A percentile compares a stretch with the other conserved stretches of the same genome.
Conservation (phyloP, 2,797 vertebrate genomes). For the Lycodopsis pacificus region DNA sequence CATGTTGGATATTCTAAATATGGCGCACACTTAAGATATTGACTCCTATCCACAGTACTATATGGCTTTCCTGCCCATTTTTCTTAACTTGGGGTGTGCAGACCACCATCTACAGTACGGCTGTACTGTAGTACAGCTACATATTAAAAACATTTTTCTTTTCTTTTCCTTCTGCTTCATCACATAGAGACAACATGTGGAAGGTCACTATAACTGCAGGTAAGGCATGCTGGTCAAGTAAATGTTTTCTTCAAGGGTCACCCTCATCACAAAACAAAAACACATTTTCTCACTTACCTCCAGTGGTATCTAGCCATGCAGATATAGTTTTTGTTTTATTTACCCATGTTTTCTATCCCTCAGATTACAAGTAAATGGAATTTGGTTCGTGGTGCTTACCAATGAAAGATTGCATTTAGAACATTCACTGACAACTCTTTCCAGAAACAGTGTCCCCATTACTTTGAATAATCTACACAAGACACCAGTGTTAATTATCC, state of each 20-base stretch:
- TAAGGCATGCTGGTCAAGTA: conserved; percentile 13
- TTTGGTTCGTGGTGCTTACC: background rate
- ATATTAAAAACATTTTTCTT: background rate
- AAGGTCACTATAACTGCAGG: conserved; percentile 45
- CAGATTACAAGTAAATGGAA: background rate
- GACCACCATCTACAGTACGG: too few relatives aligned
- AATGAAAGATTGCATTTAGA: background rate
- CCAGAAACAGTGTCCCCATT: background rate
- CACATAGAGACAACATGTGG: conserved; percentile 37
- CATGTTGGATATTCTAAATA: too few relatives aligned
- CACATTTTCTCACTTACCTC: background rate
- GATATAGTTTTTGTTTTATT: background rate
- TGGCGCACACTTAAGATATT: too few relatives aligned
- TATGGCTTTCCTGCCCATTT: too few relatives aligned
- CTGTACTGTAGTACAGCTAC: background rate
- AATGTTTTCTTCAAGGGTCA: background rate
- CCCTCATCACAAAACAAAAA: too few relatives aligned
- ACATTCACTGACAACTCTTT: background rate
- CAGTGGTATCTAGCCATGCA: background rate
- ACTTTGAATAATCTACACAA: background rate
- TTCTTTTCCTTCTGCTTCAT: background rate
- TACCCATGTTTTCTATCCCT: background rate
- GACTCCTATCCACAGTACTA: too few relatives aligned
- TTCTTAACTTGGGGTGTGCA: too few relatives aligned
- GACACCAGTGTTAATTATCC: background rate